Percentiles rank a stretch among this genome's conserved stretches.
Evolutionary conservation across 2,797 vertebrate genomes (phyloP).

Genomic region (Mareca strepera): DNA sequence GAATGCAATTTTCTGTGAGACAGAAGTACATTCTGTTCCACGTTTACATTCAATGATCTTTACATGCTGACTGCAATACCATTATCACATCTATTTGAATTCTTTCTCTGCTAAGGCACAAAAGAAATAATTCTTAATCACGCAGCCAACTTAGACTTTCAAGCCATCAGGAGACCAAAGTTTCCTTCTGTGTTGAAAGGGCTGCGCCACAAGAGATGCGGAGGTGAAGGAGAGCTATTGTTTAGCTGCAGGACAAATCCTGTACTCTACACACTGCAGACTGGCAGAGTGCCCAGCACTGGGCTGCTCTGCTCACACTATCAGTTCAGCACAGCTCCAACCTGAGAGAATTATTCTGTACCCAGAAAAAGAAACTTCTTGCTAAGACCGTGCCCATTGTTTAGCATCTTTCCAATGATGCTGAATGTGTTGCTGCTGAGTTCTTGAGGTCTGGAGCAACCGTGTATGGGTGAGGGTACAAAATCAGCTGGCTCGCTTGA

Average conservation of each 20-base stretch:
- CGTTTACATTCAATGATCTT: conserved; percentile 55
- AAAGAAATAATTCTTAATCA: conserved; percentile 60
- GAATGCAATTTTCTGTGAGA: conserved; percentile 55
- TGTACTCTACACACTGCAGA: background rate
- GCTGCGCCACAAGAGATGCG: background rate
- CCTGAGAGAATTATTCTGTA: background rate
- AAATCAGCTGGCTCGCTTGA: background rate
- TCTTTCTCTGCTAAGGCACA: conserved; percentile 7
- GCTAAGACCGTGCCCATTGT: background rate
- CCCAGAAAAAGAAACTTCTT: background rate
- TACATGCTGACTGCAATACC: conserved; percentile 48
- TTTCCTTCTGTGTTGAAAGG: background rate
- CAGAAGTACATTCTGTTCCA: conserved; percentile 50
- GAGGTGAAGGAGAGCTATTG: background rate
- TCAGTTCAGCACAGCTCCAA: background rate
- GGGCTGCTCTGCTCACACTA: background rate
- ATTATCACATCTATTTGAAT: conserved; percentile 63
- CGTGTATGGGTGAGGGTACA: background rate
- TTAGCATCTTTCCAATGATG: background rate
- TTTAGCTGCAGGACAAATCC: conserved; percentile 36
- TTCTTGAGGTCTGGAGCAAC: background rate
- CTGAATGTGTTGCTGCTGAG: background rate
- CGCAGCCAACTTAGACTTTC: background rate
- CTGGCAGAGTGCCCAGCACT: background rate
- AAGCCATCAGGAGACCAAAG: conserved; percentile 16